Evolutionary conservation across 2,113 vertebrate species (phyloP).

Genomic region (Elgaria multicarinata): DNA sequence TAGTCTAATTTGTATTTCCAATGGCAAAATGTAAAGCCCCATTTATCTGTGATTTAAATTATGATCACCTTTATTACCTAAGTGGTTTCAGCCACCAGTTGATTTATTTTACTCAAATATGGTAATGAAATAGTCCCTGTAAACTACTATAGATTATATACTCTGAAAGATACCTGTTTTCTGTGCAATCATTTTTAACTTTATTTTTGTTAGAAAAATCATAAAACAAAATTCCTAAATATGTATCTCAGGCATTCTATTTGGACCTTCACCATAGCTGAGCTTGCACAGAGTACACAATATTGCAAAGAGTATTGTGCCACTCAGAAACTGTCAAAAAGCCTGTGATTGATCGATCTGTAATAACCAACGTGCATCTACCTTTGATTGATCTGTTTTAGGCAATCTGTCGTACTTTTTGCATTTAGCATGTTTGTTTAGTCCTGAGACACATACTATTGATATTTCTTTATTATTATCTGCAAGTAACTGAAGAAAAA

Average conservation of each 20-base stretch:
- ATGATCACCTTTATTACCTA: background rate
- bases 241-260: conserved; percentile 5
- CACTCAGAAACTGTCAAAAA: conserved; percentile 24
- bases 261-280: background rate
- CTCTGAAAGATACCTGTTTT: background rate
- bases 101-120: background rate
- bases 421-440: conserved; percentile 14
- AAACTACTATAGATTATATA: background rate
- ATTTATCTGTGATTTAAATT: background rate
- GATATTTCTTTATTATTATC: conserved; percentile 29
- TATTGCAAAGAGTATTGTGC: background rate
- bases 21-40: background rate
- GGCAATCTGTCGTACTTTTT: background rate
- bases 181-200: background rate
- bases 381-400: conserved; percentile 38
- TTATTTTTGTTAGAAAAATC: accelerated
- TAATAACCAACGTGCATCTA: conserved; percentile 29
- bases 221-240: background rate
- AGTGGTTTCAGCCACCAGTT: background rate
- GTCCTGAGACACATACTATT: conserved; percentile 35
- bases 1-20: background rate
- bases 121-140: background rate
- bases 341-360: conserved; percentile 1
- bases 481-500: conserved; percentile 22
- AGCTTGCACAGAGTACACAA: conserved; percentile 17